Evolutionary conservation across 1,140 invertebrate genomes (phyloP).

Genomic region (Ooceraea biroi): DNA sequence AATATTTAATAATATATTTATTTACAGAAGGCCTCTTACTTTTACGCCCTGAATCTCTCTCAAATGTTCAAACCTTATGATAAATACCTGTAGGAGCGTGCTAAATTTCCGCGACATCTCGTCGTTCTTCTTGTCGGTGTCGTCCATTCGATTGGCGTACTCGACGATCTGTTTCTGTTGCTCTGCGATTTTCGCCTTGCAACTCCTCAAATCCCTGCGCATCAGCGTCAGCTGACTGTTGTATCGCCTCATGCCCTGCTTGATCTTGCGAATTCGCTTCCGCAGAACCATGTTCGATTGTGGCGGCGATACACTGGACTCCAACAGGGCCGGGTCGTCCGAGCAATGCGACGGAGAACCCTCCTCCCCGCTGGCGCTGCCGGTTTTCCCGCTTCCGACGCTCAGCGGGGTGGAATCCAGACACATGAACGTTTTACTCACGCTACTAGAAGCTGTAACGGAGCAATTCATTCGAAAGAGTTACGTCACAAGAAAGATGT

Average conservation of each 20-base stretch:
- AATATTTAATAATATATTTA: too few relatives aligned
- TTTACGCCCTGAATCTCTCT: neutral
- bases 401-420: slow-evolving; percentile 88
- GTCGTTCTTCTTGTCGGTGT: slow-evolving; percentile 96
- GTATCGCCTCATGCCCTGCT: slow-evolving; percentile 95
- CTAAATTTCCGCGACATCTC: slow-evolving; percentile 95
- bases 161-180: slow-evolving; percentile 94
- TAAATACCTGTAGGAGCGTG: slow-evolving; percentile 92
- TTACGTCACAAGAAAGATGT: neutral
- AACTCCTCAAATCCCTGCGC: slow-evolving; percentile 91
- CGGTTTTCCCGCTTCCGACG: slow-evolving; percentile 82
- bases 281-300: slow-evolving; percentile 94
- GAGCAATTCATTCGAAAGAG: slow-evolving; percentile 20
- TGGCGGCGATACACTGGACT: slow-evolving; percentile 88
- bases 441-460: slow-evolving; percentile 87
- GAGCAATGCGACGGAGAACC: slow-evolving; percentile 82
- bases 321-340: slow-evolving; percentile 86
- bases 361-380: slow-evolving; percentile 81
- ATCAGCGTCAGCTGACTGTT: slow-evolving; percentile 92
- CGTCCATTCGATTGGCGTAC: slow-evolving; percentile 93
- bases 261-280: slow-evolving; percentile 94
- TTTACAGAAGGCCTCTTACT: too few relatives aligned
- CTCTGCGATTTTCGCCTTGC: slow-evolving; percentile 92
- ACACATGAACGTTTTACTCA: slow-evolving; percentile 89
- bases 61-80: slow-evolving; percentile 80